phyloP scores from a whole-genome alignment of 2,888 invertebrate species.

The Sussaba pulchella region DNA sequence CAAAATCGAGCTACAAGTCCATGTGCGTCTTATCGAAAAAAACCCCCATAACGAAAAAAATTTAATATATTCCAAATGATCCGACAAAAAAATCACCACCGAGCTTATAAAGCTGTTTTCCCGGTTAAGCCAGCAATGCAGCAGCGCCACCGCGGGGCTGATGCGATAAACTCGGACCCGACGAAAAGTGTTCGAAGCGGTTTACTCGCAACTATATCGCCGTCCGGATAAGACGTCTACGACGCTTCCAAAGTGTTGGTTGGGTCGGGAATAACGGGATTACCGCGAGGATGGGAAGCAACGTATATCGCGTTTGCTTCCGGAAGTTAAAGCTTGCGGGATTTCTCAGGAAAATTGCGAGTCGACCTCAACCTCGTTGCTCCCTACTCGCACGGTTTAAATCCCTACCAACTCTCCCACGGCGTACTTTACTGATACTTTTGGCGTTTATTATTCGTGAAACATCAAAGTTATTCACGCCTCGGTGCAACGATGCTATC shows the following conservation, averaged over 20 bases:
- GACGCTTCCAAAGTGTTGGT: conserved; percentile 45
- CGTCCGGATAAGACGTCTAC: conserved; percentile 40
- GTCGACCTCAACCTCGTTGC: conserved; percentile 40
- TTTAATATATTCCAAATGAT: not conserved
- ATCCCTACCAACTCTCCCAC: not conserved
- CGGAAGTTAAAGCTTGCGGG: conserved; percentile 34
- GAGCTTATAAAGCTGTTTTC: conserved; percentile 8
- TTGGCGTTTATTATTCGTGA: conserved; percentile 53
- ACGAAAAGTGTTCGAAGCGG: conserved; percentile 23
- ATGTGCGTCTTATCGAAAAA: too few species aligned
- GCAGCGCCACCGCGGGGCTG: not conserved
- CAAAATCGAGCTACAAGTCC: too few species aligned
- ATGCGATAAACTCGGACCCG: not conserved
- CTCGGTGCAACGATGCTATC: conserved; percentile 3
- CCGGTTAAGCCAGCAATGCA: not conserved
- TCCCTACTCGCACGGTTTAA: not conserved
- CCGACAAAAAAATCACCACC: not conserved
- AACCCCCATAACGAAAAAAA: too few species aligned
- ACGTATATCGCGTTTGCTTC: conserved; percentile 27
- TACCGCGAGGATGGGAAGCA: conserved; percentile 27
- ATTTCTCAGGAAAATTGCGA: conserved; percentile 47
- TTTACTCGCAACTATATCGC: conserved; percentile 38
- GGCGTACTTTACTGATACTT: conserved; percentile 37
- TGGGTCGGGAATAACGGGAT: conserved; percentile 52
- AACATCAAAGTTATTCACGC: conserved; percentile 51